Base-by-base conservation (phyloP, 2,113 vertebrate species). In the Xenopus tropicalis region DNA sequence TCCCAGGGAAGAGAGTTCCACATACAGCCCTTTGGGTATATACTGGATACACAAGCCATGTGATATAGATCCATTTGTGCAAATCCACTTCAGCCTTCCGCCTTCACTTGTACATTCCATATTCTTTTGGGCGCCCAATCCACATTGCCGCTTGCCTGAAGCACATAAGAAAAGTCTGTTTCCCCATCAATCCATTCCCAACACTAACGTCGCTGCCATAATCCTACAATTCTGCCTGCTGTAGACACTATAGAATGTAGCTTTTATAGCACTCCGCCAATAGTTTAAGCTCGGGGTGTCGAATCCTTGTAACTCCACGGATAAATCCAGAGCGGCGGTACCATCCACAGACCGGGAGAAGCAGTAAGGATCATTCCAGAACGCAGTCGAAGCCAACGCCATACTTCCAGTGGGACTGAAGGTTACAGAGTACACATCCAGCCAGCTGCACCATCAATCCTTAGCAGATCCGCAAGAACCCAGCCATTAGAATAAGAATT, bases 241-340 rank as follows among this genome's bases (percentile, higher is more conserved):
- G 88, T 75, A 79, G 78, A 83, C 73, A 84, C 83, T 85, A 85
- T 85, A 78, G 86, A 80, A 86, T 86, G n/a, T n/a, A n/a, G n/a
- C n/a, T n/a, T n/a, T n/a, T n/a, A 88, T 74, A 85, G 82, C 90
- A 91, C 88, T 90, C 90, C 90, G 88, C 9, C 84, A 74, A 84
- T 82, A 82, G 84, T 58, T 83, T 87, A 82, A 82, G 87, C 77
- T 84, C 80, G 84, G 73, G 82, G 76, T 70, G 82, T 76, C 79
- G 85, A 74, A 88, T 78, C 83, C 86, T 86, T 84, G 85, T 86
- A 91, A 78, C 89, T 92, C 91, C 91, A 90, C 77, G 82, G 83
- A 90, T 93, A 95, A 90, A 97, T 99, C 97, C 97, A 92, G 85
- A 82, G 86, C 86, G 88, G 92, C 83, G 89, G 88, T 90, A 86